These are phyloP conservation scores for Antedon mediterranea DNA, from an alignment of 53 echinoderm and acorn worm species.

Conservation along the genomic window DNA sequence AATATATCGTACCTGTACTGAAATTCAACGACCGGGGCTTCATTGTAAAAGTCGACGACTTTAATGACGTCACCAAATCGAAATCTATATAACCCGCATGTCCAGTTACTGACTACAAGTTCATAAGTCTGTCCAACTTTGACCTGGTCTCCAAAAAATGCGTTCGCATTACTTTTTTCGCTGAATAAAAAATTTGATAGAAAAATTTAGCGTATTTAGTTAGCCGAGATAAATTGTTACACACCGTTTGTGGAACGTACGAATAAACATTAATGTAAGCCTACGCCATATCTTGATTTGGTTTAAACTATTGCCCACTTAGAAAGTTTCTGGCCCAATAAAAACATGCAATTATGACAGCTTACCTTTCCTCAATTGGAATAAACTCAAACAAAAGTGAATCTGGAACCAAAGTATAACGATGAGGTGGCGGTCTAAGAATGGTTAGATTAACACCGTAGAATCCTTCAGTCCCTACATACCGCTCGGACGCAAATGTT, in stretches of 20 bases:
- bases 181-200: background rate
- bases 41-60: slow-evolving; percentile 25
- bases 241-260: too few relatives aligned
- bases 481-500: background rate
- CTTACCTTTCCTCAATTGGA: background rate
- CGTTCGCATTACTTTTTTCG: slow-evolving; percentile 23
- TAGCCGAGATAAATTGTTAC: too few relatives aligned
- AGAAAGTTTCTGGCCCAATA: too few relatives aligned
- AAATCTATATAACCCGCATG: slow-evolving; percentile 46
- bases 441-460: background rate
- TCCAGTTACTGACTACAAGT: slow-evolving; percentile 33
- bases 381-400: background rate
- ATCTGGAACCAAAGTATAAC: background rate
- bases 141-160: slow-evolving; percentile 32
- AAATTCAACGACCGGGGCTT: slow-evolving; percentile 32
- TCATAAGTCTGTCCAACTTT: slow-evolving; percentile 38
- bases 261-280: too few relatives aligned
- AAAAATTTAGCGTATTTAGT: too few relatives aligned
- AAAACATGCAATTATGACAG: too few relatives aligned
- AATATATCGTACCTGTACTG: slow-evolving; percentile 64
- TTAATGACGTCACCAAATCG: slow-evolving; percentile 50
- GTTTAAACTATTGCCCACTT: too few relatives aligned
- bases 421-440: background rate
- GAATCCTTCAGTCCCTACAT: background rate
- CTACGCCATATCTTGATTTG: too few relatives aligned